phyloP scores from a whole-genome alignment of 2,113 vertebrate genomes.

The Ancistrus triradiatus region DNA sequence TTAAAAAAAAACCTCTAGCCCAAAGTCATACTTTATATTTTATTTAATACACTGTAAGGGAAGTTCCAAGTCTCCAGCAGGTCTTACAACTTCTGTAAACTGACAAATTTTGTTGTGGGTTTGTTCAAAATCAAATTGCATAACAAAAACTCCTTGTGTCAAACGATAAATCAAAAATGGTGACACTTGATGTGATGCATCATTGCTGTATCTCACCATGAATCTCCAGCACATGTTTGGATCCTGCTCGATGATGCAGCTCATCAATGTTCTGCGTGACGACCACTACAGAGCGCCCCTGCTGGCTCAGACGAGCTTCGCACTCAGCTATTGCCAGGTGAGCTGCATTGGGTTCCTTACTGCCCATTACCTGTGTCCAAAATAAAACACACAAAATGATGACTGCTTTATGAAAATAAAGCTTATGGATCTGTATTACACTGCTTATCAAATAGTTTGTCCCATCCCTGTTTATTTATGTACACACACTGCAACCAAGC shows the following conservation, averaged over 20 bases:
- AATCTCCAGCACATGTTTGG: conserved; percentile 84
- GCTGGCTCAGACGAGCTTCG: conserved; percentile 76
- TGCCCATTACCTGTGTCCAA: conserved; percentile 69
- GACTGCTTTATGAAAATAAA: not conserved
- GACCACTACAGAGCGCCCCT: conserved; percentile 79
- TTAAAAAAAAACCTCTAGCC: too few species aligned
- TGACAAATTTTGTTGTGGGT: too few species aligned
- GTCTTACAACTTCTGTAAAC: too few species aligned
- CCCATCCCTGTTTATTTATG: too few species aligned
- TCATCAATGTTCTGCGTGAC: conserved; percentile 96
- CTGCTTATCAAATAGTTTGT: too few species aligned
- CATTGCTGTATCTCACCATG: conserved; percentile 74
- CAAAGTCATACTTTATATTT: too few species aligned
- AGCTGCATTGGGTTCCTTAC: conserved; percentile 80
- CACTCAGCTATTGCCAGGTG: conserved; percentile 86
- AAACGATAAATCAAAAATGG: not conserved
- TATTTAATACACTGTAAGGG: too few species aligned
- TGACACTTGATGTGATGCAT: not conserved
- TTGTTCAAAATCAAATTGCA: too few species aligned
- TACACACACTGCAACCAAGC: too few species aligned
- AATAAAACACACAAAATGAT: not conserved
- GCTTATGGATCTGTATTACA: not conserved
- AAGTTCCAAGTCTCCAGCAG: too few species aligned
- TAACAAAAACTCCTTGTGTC: too few species aligned
- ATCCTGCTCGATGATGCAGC: conserved; percentile 86